phyloP scores from a whole-genome alignment of 64 coral and sea anemone genomes.

The Pocillopora verrucosa region DNA sequence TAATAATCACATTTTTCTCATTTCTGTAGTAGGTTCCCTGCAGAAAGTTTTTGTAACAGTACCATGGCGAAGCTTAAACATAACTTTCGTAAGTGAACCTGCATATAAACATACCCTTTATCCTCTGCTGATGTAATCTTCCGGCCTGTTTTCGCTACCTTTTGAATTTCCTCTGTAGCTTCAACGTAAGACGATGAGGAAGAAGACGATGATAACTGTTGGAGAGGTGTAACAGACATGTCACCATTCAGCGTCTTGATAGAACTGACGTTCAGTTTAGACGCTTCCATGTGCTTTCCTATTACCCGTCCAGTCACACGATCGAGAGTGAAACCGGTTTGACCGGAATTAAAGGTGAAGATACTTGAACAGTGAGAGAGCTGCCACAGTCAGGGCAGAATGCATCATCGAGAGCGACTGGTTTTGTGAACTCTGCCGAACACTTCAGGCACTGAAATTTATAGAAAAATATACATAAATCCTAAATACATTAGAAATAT shows the following conservation, averaged over 20 bases:
- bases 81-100: too few species aligned
- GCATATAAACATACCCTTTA: constrained; percentile 2
- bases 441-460: constrained; percentile 80
- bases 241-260: constrained; percentile 17
- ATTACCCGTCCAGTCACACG: not conserved
- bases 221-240: constrained; percentile 11
- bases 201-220: constrained; percentile 11
- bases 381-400: constrained; percentile 77
- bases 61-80: too few species aligned
- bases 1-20: too few species aligned
- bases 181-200: constrained; percentile 19
- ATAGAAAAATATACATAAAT: not conserved
- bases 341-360: constrained; percentile 22
- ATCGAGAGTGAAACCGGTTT: not conserved
- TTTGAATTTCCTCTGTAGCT: not conserved
- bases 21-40: too few species aligned
- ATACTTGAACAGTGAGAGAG: constrained; percentile 29
- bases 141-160: not conserved
- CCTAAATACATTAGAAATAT: not conserved
- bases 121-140: not conserved
- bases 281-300: not conserved
- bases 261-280: constrained; percentile 23
- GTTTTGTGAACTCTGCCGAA: constrained; percentile 53
- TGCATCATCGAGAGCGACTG: constrained; percentile 5
- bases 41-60: too few species aligned